Evolutionary conservation across 2,113 vertebrate genomes (phyloP).

Genomic region (Marmota flaviventris): DNA sequence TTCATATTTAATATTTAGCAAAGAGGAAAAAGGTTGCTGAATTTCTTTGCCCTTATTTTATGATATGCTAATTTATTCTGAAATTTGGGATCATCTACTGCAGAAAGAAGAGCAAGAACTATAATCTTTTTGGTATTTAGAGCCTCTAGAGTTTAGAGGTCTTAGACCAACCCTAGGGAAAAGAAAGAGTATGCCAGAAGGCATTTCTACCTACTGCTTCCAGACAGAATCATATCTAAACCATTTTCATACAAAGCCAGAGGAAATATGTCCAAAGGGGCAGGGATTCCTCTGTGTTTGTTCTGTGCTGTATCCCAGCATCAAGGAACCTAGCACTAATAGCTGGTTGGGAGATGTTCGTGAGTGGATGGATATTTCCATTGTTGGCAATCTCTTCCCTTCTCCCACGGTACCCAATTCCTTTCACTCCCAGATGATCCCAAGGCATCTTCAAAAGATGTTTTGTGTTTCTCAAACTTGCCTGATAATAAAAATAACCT

Average conservation of each 20-base stretch:
- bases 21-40: constrained; percentile 31
- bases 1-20: constrained; percentile 46
- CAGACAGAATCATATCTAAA: neutral
- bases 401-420: neutral
- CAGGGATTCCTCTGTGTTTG: neutral
- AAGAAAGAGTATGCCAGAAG: neutral
- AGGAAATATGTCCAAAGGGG: neutral
- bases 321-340: neutral
- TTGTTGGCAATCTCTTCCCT: constrained; percentile 9
- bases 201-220: neutral
- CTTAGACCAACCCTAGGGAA: neutral
- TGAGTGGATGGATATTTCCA: neutral
- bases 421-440: neutral
- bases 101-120: constrained; percentile 3
- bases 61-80: neutral
- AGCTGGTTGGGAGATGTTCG: neutral
- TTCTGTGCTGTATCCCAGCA: neutral
- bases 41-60: constrained; percentile 33
- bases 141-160: neutral
- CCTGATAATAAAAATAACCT: neutral
- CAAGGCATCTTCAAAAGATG: neutral
- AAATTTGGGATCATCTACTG: constrained; percentile 5
- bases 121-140: neutral
- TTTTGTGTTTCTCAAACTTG: constrained; percentile 11
- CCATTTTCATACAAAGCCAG: neutral